These are phyloP conservation scores for Eleutherodactylus coqui DNA, from an alignment of 2,797 vertebrate genomes.

Conservation along the genomic window DNA sequence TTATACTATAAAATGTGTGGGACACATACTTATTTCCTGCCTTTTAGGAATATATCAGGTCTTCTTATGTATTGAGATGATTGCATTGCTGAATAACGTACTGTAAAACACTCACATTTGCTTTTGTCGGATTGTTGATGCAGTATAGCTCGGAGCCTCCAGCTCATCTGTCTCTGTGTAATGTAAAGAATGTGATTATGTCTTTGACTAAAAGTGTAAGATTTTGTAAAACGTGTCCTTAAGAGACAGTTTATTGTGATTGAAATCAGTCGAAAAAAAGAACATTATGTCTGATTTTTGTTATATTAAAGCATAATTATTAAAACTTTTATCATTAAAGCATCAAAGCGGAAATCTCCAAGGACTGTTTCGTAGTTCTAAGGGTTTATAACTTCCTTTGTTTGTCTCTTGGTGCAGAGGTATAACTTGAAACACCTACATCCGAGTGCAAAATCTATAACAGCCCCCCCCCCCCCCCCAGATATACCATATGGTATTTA, in stretches of 20 bases:
- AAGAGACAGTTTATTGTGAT: neutral
- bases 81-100: constrained; percentile 27
- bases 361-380: neutral
- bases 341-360: neutral
- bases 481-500: too few species aligned
- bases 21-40: constrained; percentile 27
- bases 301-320: neutral
- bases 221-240: constrained; percentile 8
- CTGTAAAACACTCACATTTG: constrained; percentile 37
- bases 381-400: too few species aligned
- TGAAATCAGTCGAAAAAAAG: neutral
- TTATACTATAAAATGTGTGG: constrained; percentile 47
- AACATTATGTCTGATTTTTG: neutral
- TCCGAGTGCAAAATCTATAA: neutral
- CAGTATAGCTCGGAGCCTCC: constrained; percentile 13
- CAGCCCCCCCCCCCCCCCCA: neutral
- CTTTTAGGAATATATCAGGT: constrained; percentile 42
- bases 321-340: neutral
- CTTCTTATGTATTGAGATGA: constrained; percentile 31
- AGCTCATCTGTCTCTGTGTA: constrained; percentile 16
- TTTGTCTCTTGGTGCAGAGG: too few species aligned
- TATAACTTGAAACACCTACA: neutral
- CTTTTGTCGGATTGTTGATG: constrained; percentile 12
- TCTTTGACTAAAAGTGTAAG: neutral
- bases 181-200: neutral